Percentiles rank a stretch among this genome's conserved stretches.
phyloP scores from a whole-genome alignment of 2,888 invertebrate species.

The Idaea biselata region DNA sequence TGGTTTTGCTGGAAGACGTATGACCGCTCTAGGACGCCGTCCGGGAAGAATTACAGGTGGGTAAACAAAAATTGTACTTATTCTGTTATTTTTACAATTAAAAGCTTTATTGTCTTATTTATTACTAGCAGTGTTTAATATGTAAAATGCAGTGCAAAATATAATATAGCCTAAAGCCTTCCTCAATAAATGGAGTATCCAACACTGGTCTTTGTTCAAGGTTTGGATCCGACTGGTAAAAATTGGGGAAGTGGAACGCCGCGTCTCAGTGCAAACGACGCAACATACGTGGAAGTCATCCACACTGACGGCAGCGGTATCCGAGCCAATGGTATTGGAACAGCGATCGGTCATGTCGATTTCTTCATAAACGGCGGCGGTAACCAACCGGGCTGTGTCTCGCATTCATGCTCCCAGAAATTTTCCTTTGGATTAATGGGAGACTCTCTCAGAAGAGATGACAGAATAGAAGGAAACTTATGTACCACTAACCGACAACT shows the following conservation, averaged over 20 bases:
- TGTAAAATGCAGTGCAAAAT: no score
- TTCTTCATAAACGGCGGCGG: slow-evolving; percentile 93
- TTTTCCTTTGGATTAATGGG: slow-evolving; percentile 52
- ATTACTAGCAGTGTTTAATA: no score
- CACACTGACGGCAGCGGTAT: slow-evolving; percentile 54
- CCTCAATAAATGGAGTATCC: no score
- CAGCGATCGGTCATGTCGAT: slow-evolving; percentile 90
- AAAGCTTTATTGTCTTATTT: no score
- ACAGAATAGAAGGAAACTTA: slow-evolving; percentile 37
- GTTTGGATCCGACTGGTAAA: slow-evolving; percentile 49
- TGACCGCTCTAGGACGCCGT: slow-evolving; percentile 19
- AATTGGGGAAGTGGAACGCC: slow-evolving; percentile 41
- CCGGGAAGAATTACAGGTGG: slow-evolving; percentile 59
- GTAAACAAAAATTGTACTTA: neutral
- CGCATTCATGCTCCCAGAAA: slow-evolving; percentile 47
- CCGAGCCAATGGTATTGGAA: slow-evolving; percentile 82
- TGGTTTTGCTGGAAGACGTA: slow-evolving; percentile 44
- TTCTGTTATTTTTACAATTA: neutral
- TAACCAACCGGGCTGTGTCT: slow-evolving; percentile 75
- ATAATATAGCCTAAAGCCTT: no score
- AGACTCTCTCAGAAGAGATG: slow-evolving; percentile 39
- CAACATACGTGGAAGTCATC: slow-evolving; percentile 59
- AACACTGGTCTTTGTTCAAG: slow-evolving; percentile 32
- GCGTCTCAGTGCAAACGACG: slow-evolving; percentile 42
- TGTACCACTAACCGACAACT: slow-evolving; percentile 41